A percentile compares a stretch with the other conserved stretches of the same genome.
These are phyloP conservation scores for Pseudachorutes palmiensis DNA, from an alignment of 1,140 invertebrate species.

Conservation along the genomic window DNA sequence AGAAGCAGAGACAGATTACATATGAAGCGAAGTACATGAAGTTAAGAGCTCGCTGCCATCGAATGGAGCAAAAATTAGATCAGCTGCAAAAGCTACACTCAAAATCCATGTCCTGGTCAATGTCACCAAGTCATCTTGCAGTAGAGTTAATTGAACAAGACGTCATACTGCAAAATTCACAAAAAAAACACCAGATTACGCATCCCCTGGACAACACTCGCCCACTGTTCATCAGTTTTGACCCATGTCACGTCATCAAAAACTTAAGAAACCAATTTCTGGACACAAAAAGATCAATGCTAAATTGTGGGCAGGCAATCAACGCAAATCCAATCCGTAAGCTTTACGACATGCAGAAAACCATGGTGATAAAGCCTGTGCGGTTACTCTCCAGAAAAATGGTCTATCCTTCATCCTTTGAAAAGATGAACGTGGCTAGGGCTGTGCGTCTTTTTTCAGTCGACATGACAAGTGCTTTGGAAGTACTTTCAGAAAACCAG, in stretches of 20 bases:
- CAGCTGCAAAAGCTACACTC: background rate
- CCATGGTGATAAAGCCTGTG: background rate
- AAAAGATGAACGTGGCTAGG: conserved; percentile 13
- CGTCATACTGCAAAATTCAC: background rate
- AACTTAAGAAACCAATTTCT: conserved; percentile 29
- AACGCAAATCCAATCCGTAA: background rate
- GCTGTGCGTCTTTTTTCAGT: background rate
- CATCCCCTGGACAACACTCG: conserved; percentile 5
- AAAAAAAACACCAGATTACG: too few species aligned
- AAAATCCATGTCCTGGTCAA: background rate
- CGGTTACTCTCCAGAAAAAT: background rate
- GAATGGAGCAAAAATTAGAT: background rate
- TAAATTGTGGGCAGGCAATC: background rate
- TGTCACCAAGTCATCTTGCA: background rate
- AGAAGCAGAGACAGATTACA: too few species aligned
- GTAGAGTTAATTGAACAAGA: background rate
- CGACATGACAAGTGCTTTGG: background rate
- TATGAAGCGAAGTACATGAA: background rate
- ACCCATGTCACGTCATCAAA: conserved; percentile 34
- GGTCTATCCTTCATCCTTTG: background rate
- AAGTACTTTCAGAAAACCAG: background rate
- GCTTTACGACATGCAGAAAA: conserved; percentile 3
- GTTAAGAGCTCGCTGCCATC: background rate
- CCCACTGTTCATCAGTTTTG: conserved; percentile 22
- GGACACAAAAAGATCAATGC: background rate